Percentiles rank a stretch among this genome's conserved stretches.
Conservation (phyloP, 2,888 invertebrate genomes). For the Zygothrica quintamaculata region DNA sequence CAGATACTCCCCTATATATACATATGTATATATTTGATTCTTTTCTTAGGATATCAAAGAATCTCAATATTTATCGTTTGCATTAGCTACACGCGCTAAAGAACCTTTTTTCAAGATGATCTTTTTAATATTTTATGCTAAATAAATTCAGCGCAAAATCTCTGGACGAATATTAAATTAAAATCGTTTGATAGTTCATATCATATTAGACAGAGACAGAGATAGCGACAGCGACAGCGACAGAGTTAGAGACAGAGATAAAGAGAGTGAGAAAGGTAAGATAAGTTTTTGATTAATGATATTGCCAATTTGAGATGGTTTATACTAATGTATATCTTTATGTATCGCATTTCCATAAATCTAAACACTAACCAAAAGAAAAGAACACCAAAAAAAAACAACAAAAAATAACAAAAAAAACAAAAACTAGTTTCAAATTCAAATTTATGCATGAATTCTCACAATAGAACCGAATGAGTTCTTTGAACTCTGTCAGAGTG, state of each 20-base stretch:
- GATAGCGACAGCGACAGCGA: no score
- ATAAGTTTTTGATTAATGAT: conserved; percentile 69
- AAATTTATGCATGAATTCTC: conserved; percentile 75
- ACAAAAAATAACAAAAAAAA: no score
- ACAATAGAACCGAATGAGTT: conserved; percentile 68
- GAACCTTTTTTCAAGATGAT: conserved; percentile 1
- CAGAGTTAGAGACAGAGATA: no score
- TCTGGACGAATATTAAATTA: conserved; percentile 15
- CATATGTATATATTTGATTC: background rate
- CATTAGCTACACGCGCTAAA: conserved; percentile 27
- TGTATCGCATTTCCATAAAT: conserved; percentile 67
- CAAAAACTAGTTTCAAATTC: conserved; percentile 44
- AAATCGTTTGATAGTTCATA: conserved; percentile 4
- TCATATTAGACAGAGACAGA: no score
- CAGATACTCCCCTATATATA: conserved; percentile 2
- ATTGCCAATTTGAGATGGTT: conserved; percentile 54
- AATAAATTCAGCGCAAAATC: conserved; percentile 44
- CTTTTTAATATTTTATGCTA: conserved; percentile 42
- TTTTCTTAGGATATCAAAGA: background rate
- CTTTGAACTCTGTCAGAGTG: conserved; percentile 63
- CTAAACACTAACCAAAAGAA: conserved; percentile 46
- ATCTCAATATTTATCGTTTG: conserved; percentile 24
- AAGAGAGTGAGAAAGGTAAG: no score
- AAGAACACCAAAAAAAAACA: no score
- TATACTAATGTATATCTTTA: conserved; percentile 49